Evolutionary conservation across 2,797 vertebrate species (phyloP), one percentile per base, ranked within the genome.

Genomic region (Zenarchopterus dispar): DNA sequence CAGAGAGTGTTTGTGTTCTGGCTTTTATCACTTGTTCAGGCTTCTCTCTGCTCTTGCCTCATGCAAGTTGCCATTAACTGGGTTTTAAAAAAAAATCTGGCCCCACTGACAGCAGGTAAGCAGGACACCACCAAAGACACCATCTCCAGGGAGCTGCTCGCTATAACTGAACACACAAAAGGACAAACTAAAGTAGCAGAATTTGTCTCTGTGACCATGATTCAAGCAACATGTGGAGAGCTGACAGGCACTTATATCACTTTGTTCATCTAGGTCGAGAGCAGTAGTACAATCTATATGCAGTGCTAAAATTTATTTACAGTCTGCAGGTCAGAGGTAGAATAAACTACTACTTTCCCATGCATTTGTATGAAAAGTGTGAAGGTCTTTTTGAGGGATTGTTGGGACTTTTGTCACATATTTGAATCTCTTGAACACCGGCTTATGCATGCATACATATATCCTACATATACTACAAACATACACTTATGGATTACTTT

Each of bases 1-100:
- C 62, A 42, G 71, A 62, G 70, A 77, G 61, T 80, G 87, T 88
- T 83, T 77, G 67, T 16, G 47, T 63, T 28, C 67, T 86, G 77
- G 77, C 82, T 77, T 69, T 91, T 85, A 84, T 88, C 73, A 80
- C 73, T 54, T 28, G 51, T 55, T 75, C 76, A 28, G 67, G 46
- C 59, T 74, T 56, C 57, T 63, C 62, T 67, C 60, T 78, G 69
- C 77, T 78, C 63, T 54, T 6, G 31, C 78, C 65, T 84, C 43
- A 62, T 82, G 62, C 74, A 52, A 7, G 31, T 61, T 63, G 64
- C 77, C 83, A 88, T 90, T 86, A 90, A 73, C 60, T 13, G 45
- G 69, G 70, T 82, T 85, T 18, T 75, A 80, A 73, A 75, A 58
- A n/a, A 23, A 64, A 52, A 52, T 56, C 15, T 22, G 33, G 59